These are phyloP conservation scores for Lasioglossum figueresi DNA, from an alignment of 2,888 invertebrate species.

Conservation along the genomic window DNA sequence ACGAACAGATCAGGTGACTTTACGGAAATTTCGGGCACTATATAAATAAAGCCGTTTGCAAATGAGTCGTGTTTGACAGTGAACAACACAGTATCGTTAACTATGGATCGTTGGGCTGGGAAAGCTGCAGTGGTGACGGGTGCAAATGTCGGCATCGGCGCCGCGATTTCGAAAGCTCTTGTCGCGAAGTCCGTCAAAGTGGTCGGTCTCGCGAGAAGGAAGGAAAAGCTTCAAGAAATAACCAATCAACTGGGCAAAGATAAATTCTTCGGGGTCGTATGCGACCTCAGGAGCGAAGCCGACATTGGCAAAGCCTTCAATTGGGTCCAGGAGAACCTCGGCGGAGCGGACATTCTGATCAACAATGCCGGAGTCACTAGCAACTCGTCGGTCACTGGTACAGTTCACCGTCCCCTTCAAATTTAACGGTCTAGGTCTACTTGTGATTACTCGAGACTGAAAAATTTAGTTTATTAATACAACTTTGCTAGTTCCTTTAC, in stretches of 20 bases:
- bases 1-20: too few species aligned
- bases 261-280: conserved; percentile 79
- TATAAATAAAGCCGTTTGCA: too few species aligned
- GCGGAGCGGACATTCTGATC: conserved; percentile 86
- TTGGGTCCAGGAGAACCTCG: conserved; percentile 84
- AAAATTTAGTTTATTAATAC: too few species aligned
- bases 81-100: not conserved
- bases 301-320: conserved; percentile 86
- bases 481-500: too few species aligned
- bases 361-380: conserved; percentile 85
- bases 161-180: conserved; percentile 83
- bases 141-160: conserved; percentile 87
- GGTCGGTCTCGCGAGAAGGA: conserved; percentile 85
- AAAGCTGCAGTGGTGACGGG: conserved; percentile 88
- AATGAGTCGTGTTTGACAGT: too few species aligned
- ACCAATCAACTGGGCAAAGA: conserved; percentile 51
- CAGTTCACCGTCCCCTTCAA: not conserved
- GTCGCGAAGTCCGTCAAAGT: conserved; percentile 85
- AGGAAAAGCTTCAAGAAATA: conserved; percentile 82
- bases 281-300: conserved; percentile 85
- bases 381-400: not conserved
- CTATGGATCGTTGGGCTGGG: conserved; percentile 87
- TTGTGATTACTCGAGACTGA: too few species aligned
- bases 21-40: too few species aligned
- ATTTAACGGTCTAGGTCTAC: too few species aligned